Base-by-base conservation (phyloP, 2,888 invertebrate genomes). In the Syritta pipiens region DNA sequence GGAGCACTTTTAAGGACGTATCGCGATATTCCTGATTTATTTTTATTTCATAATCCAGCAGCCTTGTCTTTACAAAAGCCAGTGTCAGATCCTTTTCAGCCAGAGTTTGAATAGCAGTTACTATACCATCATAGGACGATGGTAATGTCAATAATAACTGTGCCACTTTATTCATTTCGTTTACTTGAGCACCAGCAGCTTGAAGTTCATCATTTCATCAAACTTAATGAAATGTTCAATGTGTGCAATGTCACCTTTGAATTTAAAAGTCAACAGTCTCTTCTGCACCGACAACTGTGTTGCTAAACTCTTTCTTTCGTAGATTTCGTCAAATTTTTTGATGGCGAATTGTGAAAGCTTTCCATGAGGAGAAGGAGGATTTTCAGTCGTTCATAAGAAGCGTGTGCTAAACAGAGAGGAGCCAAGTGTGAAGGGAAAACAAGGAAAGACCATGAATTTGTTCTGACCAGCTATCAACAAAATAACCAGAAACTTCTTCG, bases 41-140 rank as follows among this genome's bases (percentile, higher is more conserved):
- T 46, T 46, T 57, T 12, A 10, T 53, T 53, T 71, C 62, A 17
- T 79, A 40, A 17, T 85, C 82, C 9, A 84, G 69, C 10, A 85
- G 60, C 72, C 83, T 68, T 5, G 82, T 85, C 82, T 86, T 86
- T 2, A 86, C 86, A 77, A 86, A 86, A 5, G 82, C 83, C 9
- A 87, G 68, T 0, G 83, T 86, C 53, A 87, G 75, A 67, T 75
- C 55, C 7, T 84, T 85, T 62, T 86, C 85, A 0, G 83, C 74
- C 20, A 87, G 77, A 1, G 85, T 86, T 81, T 87, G 86, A 0
- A 88, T 82, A 0, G 88, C 87, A 6, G 87, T 87, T n/a, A 86
- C 83, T 1, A 87, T 83, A 3, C 85, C 85, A 63, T 87, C 84
- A 77, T 87, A 87, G 14, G 76, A 53, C n/a, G 83, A 6, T 4